phyloP scores from a whole-genome alignment of 2,797 vertebrate genomes.

The Aulostomus chinensis region DNA sequence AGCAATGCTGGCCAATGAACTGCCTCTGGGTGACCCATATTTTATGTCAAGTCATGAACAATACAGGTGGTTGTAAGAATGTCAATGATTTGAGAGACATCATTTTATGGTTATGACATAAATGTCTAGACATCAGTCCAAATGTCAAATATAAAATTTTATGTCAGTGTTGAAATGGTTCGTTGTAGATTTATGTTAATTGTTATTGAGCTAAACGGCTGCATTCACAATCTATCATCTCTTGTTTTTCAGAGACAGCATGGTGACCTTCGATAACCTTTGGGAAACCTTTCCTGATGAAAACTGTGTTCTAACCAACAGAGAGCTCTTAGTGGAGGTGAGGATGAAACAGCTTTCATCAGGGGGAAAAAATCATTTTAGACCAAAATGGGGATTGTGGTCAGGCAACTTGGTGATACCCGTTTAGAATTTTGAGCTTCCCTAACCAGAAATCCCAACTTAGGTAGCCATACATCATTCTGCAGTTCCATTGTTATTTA shows the following conservation, averaged over 20 bases:
- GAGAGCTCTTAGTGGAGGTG: conserved; percentile 84
- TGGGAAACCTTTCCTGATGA: conserved; percentile 87
- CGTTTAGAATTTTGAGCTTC: no score
- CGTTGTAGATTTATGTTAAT: not conserved
- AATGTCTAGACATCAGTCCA: no score
- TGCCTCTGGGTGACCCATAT: conserved; percentile 5
- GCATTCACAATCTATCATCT: not conserved
- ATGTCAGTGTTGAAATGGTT: no score
- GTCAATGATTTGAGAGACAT: no score
- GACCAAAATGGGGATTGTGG: no score
- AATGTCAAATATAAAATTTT: no score
- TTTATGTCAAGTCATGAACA: conserved; percentile 3
- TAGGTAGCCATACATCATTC: no score
- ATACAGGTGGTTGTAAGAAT: no score
- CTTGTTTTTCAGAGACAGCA: conserved; percentile 72
- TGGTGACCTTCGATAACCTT: conserved; percentile 80
- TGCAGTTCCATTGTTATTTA: no score
- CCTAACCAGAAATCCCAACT: no score
- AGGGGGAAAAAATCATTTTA: not conserved
- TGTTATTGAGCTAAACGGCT: not conserved
- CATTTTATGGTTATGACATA: no score
- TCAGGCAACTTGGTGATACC: no score
- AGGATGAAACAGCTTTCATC: not conserved
- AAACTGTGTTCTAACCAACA: conserved; percentile 84
- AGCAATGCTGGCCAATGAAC: conserved; percentile 37